Base-by-base conservation (phyloP, 2,797 vertebrate genomes). In the Fistularia commersonii region DNA sequence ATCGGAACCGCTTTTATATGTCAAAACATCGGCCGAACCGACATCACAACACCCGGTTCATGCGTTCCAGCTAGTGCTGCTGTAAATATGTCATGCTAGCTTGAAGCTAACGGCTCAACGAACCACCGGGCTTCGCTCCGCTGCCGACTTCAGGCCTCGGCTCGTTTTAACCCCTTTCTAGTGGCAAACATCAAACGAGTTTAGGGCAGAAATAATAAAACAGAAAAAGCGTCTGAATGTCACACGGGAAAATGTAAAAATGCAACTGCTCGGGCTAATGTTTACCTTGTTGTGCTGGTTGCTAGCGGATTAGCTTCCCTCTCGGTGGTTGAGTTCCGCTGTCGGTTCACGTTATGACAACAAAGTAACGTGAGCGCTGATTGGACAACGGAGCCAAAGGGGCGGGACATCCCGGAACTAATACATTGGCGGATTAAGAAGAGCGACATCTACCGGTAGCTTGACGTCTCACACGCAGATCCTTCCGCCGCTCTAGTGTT, bases 261-360 rank as follows among this genome's bases (percentile, higher is more conserved):
- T 14, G 1, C n/a, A 4, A 1, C 32, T 4, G 2, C 1, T 3
- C 1, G 10, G 5, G 1, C 43, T 35, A 0, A 46, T 45, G 37
- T 60, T 58, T 83, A 90, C 89, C 88, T 87, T 87, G 45, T 77
- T 82, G 34, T 66, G 65, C 77, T 61, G 69, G 57, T 75, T 77
- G 71, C 45, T 67, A 54, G 71, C 61, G 52, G 68, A 47, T 54
- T 75, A 74, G 72, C 70, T 57, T 78, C 53, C 45, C 53, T 54
- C 48, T 51, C 23, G 66, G 45, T 64, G 39, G 54, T 70, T 64
- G 61, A 75, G 68, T 72, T 83, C 82, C 77, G 81, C 74, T 67
- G 69, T 81, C 76, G 78, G 65, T 43, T 14, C 63, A 78, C 72
- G 78, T 74, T 23, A 67, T 57, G 66, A 87, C 86, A 86, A 88